Base-by-base conservation (phyloP, 1,140 invertebrate genomes). In the Drosophila lacertosa region DNA sequence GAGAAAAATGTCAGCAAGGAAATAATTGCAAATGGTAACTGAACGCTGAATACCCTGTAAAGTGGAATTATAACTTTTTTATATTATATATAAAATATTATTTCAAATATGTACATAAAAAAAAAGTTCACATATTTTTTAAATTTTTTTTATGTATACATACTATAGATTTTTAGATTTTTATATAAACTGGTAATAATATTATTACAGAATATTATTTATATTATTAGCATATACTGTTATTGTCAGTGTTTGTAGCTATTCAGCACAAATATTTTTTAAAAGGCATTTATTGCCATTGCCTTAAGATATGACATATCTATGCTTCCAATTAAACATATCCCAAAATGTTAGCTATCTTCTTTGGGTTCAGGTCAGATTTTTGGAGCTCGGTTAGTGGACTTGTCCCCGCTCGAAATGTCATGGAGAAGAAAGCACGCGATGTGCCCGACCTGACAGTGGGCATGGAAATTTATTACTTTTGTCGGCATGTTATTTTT, bases 401-500 rank as follows among this genome's bases (percentile, higher is more conserved):
- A 4, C 15, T 51, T 39, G 35, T 70, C 32, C 35, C 15, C n/a
- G 26, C 42, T 26, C 50, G 22, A 10, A 57, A 47, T 54, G 57
- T 81, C 77, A 73, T 45, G 62, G 58, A 69, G 33, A 45, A 65
- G 79, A 67, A 82, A 79, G 72, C 75, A 84, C 72, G 53, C 65
- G 32, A 50, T 64, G 63, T 22, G 51, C 20, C 45, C 57, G 32
- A 45, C 13, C 60, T 77, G 76, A 84, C 81, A 80, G 80, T 80
- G 72, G 72, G 76, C 80, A 84, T 80, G 81, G 40, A 65, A 84
- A 84, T 84, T 84, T 84, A 84, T 84, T 80, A 67, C 81, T 66
- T 67, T 69, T 65, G 55, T 35, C 64, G 40, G 33, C n/a, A n/a
- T n/a, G 24, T 42, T 10, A 13, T 24, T n/a, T 35, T 42, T 33